Evolutionary conservation across 2,888 invertebrate species (phyloP).

Genomic region (Mythimna impura): DNA sequence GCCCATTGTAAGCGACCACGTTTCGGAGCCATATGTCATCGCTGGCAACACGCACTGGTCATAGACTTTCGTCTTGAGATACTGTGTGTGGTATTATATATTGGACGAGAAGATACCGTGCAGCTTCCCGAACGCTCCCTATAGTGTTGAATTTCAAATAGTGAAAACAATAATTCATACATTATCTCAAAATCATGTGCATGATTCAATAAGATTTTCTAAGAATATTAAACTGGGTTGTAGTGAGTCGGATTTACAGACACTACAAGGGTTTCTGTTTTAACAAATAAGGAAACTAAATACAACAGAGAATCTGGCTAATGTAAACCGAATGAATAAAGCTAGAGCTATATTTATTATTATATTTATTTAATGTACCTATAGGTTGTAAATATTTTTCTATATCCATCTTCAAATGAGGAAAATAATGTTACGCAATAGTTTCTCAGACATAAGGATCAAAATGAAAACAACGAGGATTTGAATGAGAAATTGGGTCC

Average conservation of each 20-base stretch:
- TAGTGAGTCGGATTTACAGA: background rate
- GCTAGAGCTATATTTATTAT: background rate
- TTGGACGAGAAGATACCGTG: too few relatives aligned
- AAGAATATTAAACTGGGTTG: background rate
- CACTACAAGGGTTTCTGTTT: background rate
- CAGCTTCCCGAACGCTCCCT: too few relatives aligned
- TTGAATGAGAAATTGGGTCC: constrained; percentile 19
- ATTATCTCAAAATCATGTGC: background rate
- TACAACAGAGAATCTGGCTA: background rate
- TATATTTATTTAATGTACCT: background rate
- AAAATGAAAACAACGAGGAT: background rate
- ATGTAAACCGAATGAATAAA: background rate
- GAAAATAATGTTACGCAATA: background rate
- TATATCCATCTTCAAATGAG: background rate
- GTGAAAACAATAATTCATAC: background rate
- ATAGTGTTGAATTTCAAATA: background rate
- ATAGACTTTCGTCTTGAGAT: too few relatives aligned
- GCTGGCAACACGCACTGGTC: too few relatives aligned
- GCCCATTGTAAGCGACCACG: too few relatives aligned
- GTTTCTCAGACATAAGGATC: background rate
- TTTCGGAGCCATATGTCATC: too few relatives aligned
- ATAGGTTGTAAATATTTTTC: background rate
- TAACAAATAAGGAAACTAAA: background rate
- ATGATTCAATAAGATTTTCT: constrained; percentile 5
- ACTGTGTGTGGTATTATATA: too few relatives aligned